Conservation (phyloP, 1,140 invertebrate species). For the Drosophila seguyi region DNA sequence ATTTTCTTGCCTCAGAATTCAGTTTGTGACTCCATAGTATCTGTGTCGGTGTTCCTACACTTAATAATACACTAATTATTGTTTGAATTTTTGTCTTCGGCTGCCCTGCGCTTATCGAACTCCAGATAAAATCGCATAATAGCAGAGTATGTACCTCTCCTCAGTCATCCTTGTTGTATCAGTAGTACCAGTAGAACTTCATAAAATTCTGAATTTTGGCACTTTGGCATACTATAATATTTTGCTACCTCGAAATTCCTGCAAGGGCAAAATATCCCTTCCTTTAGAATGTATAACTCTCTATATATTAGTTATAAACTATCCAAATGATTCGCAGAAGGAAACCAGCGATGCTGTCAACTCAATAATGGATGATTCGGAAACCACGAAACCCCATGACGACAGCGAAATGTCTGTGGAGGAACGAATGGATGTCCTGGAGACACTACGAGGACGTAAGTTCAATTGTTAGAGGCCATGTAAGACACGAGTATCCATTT, state of each 20-base stretch:
- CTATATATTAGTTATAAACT: not conserved
- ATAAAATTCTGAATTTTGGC: not conserved
- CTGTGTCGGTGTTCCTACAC: not conserved
- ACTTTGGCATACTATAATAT: not conserved
- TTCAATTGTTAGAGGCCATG: not conserved
- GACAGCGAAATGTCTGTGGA: slow-evolving; percentile 64
- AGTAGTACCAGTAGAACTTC: not conserved
- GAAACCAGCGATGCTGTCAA: slow-evolving; percentile 84
- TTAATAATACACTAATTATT: slow-evolving; percentile 19
- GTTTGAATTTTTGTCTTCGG: slow-evolving; percentile 2
- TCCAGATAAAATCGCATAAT: slow-evolving; percentile 28
- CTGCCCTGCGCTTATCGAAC: slow-evolving; percentile 18
- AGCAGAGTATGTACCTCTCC: slow-evolving; percentile 65
- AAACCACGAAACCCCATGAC: slow-evolving; percentile 21
- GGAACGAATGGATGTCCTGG: slow-evolving; percentile 70
- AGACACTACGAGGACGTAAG: slow-evolving; percentile 70
- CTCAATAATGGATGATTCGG: slow-evolving; percentile 74
- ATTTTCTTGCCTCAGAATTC: too few species aligned
- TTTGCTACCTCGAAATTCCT: slow-evolving; percentile 8
- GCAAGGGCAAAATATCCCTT: not conserved
- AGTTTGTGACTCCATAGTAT: slow-evolving; percentile 1
- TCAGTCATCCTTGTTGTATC: not conserved
- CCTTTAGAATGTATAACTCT: not conserved
- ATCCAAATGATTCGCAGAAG: slow-evolving; percentile 53
- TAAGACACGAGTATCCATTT: not conserved